These are phyloP conservation scores for Hycleus cichorii DNA, from an alignment of 1,140 invertebrate genomes.

Conservation along the genomic window DNA sequence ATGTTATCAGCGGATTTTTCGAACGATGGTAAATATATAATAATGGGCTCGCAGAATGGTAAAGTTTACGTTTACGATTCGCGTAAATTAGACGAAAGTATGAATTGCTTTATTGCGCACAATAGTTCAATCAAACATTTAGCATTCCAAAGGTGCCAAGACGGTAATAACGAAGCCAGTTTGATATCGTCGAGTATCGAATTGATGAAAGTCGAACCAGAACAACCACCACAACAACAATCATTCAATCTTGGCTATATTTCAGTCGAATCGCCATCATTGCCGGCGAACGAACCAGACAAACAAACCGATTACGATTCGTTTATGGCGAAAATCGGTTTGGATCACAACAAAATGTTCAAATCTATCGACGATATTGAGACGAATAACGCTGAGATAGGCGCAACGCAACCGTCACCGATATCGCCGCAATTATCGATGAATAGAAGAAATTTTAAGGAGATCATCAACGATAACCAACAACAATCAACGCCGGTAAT, in stretches of 20 bases:
- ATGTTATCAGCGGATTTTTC: slow-evolving; percentile 35
- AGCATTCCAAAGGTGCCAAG: slow-evolving; percentile 22
- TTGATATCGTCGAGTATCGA: not conserved
- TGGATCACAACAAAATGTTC: slow-evolving; percentile 20
- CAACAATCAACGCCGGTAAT: not conserved
- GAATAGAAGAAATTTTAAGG: not conserved
- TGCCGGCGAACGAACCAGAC: not conserved
- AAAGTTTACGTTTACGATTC: slow-evolving; percentile 33
- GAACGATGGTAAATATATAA: slow-evolving; percentile 29
- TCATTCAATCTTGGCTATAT: not conserved
- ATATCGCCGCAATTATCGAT: not conserved
- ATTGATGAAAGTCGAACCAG: not conserved
- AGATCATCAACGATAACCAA: not conserved
- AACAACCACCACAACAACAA: not conserved
- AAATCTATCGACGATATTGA: not conserved
- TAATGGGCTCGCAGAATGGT: slow-evolving; percentile 33
- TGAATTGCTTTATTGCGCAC: slow-evolving; percentile 28
- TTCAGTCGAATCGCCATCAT: not conserved
- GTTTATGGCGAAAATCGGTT: slow-evolving; percentile 20
- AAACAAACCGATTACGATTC: slow-evolving; percentile 18
- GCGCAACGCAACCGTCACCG: slow-evolving; percentile 1
- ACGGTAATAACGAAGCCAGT: slow-evolving; percentile 3
- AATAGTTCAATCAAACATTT: slow-evolving; percentile 26
- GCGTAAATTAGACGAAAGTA: slow-evolving; percentile 27
- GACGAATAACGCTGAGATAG: not conserved